Conservation (phyloP, 2,888 invertebrate species). For the Macrophya alboannulata region DNA sequence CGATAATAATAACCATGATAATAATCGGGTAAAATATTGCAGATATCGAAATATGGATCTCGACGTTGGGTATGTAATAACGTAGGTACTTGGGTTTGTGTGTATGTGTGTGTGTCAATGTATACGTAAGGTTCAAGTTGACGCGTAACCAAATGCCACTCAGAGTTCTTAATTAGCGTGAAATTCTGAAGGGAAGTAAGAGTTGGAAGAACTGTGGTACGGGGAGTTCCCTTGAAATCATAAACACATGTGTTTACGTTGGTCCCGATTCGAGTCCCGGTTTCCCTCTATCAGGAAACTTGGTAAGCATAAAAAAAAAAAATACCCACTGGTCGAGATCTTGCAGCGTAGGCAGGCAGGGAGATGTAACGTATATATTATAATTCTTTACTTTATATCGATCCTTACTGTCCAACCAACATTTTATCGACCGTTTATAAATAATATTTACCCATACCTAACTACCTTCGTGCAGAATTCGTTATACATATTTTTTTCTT, state of each 20-base stretch:
- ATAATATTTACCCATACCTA: neutral
- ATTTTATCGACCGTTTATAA: neutral
- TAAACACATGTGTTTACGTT: slow-evolving; percentile 36
- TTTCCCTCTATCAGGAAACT: neutral
- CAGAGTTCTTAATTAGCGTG: slow-evolving; percentile 52
- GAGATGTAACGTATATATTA: neutral
- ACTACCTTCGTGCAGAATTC: neutral
- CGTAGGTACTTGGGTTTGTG: too few species aligned
- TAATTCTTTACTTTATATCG: slow-evolving; percentile 30
- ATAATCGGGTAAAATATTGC: neutral
- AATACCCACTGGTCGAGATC: neutral
- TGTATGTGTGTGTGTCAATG: neutral
- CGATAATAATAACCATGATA: neutral
- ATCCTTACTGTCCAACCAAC: slow-evolving; percentile 16
- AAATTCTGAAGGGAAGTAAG: slow-evolving; percentile 27
- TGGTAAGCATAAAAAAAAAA: neutral
- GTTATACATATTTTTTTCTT: neutral
- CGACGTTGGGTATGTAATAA: neutral
- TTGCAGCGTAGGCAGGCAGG: neutral
- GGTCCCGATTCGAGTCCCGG: neutral
- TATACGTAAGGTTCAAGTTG: neutral
- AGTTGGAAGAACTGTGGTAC: neutral
- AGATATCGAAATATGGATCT: neutral
- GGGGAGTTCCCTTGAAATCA: slow-evolving; percentile 28
- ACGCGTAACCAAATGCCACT: slow-evolving; percentile 38